Percentiles rank a stretch among this genome's conserved stretches.
Evolutionary conservation across 1,140 invertebrate species (phyloP).

Genomic region (Matsumurasca onukii): DNA sequence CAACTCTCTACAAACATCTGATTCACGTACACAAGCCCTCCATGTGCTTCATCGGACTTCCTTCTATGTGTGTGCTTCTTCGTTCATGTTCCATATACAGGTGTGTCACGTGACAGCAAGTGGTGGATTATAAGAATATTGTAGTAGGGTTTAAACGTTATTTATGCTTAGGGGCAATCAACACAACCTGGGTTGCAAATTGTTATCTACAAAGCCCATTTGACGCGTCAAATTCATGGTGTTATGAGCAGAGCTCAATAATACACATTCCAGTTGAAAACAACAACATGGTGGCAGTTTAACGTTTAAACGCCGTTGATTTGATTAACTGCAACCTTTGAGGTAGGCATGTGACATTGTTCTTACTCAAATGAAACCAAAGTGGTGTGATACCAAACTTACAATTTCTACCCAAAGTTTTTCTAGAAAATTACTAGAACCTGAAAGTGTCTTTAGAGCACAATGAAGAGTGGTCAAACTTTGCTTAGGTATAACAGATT

Average conservation of each 20-base stretch:
- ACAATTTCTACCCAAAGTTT: no score
- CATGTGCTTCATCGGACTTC: constrained; percentile 80
- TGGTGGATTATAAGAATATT: neutral
- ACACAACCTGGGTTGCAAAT: neutral
- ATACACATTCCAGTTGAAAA: neutral
- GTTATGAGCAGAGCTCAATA: neutral
- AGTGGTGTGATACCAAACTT: no score
- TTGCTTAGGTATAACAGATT: no score
- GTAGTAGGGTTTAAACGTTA: neutral
- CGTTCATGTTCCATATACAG: constrained; percentile 83
- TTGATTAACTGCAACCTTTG: no score
- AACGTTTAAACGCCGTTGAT: no score
- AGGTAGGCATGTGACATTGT: no score
- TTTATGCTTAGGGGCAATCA: neutral
- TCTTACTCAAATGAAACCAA: no score
- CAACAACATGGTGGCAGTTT: no score
- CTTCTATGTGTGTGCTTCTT: constrained; percentile 80
- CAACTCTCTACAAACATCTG: constrained; percentile 84
- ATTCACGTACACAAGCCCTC: constrained; percentile 74
- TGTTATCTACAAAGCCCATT: neutral
- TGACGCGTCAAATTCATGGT: neutral
- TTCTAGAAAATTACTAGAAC: no score
- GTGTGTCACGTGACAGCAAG: constrained; percentile 53
- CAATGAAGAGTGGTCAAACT: no score
- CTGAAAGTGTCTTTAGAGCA: no score